Conservation (phyloP, 2,113 vertebrate genomes). For the Triplophysa rosa region DNA sequence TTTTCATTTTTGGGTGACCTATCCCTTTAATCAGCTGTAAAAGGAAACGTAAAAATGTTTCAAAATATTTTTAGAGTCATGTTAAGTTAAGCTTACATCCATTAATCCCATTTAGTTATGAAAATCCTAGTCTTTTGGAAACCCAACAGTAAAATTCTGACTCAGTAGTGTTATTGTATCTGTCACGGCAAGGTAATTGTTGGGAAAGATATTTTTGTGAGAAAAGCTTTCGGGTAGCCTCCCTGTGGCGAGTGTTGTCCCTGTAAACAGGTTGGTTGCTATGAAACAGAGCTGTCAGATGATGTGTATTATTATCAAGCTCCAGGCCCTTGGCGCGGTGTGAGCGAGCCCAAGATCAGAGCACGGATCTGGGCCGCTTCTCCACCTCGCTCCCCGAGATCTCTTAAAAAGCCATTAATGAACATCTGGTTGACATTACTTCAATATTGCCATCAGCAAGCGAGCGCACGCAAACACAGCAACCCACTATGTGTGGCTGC, state of each 20-base stretch:
- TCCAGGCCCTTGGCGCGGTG: conserved; percentile 38
- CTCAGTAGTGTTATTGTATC: conserved; percentile 1
- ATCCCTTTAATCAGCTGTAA: not conserved
- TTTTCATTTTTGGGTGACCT: no score
- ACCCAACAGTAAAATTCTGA: conserved; percentile 3
- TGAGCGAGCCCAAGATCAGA: conserved; percentile 48
- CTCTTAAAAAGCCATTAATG: conserved; percentile 59
- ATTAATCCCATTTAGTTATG: conserved; percentile 18
- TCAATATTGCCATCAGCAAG: conserved; percentile 47
- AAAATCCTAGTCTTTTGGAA: conserved; percentile 6
- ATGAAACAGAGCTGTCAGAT: conserved; percentile 42
- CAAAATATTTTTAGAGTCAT: conserved; percentile 31
- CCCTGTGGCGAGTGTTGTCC: conserved; percentile 30
- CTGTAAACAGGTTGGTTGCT: conserved; percentile 52
- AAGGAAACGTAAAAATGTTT: conserved; percentile 9
- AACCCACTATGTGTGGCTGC: conserved; percentile 35
- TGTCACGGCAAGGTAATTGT: conserved; percentile 38
- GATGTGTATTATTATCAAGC: conserved; percentile 46
- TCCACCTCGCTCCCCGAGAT: conserved; percentile 40
- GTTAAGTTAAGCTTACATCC: conserved; percentile 5
- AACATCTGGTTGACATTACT: conserved; percentile 61
- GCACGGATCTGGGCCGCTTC: conserved; percentile 22
- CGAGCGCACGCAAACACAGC: conserved; percentile 36
- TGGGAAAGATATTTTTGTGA: conserved; percentile 24
- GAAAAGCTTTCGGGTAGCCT: conserved; percentile 10